Base-by-base conservation (phyloP, 2,888 invertebrate species). In the Drosophila demipolita region DNA sequence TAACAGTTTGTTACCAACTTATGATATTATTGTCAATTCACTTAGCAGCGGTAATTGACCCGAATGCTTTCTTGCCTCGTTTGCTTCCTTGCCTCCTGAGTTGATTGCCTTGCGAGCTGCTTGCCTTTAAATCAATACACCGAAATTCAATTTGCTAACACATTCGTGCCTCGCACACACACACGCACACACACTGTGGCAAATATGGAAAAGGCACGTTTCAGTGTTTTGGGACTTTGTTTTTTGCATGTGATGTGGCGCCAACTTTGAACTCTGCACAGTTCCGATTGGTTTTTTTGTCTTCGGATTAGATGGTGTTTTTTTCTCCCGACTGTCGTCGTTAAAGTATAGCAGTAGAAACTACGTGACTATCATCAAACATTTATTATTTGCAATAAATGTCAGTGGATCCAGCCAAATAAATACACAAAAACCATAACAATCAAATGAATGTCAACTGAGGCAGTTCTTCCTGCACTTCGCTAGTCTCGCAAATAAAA, bases 201-300 rank as follows among this genome's bases (percentile, higher is more conserved):
- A 83, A 85, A 86, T 88, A 90, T 86, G 78, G 80, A 88, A 78
- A 89, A 76, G 68, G 81, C 90, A 86, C 90, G 90, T 86, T 90
- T 73, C 89, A 80, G 87, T 90, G 87, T 88, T 86, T 85, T 85
- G 75, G 86, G 86, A 89, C 83, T 89, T 85, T 78, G 63, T 88
- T 73, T 88, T 88, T 83, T 86, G 90, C 89, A 87, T 85, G 89
- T 89, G 83, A 85, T 85, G 73, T 82, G 71, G 58, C 71, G 64
- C 83, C 73, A 85, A 89, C 81, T 89, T 86, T 89, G 73, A 78
- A 80, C 71, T 82, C 79, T 61, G 53, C 67, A 42, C 66, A 69
- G 32, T 60, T 68, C 52, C 63, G 11, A 29, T 53, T 54, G 15
- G 3, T 49, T 23, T 32, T 32, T 33, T 52, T 36, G 17, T 45